Conservation (phyloP, 2,888 invertebrate genomes). For the Rotaria macrura region DNA sequence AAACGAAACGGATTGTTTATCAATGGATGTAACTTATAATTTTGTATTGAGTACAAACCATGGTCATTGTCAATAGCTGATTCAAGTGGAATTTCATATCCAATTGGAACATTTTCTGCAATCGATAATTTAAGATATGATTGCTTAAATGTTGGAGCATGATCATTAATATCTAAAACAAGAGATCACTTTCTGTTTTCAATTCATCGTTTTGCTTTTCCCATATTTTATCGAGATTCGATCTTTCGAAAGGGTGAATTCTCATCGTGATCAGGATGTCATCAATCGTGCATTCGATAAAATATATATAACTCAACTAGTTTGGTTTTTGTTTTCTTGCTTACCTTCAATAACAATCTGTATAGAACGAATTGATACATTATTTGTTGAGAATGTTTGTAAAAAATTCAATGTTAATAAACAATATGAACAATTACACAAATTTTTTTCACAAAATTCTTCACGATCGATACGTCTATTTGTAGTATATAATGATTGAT, state of each 20-base stretch:
- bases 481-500: neutral
- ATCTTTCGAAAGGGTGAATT: too few species aligned
- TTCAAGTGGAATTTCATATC: conserved; percentile 29
- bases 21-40: conserved; percentile 23
- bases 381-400: conserved; percentile 6
- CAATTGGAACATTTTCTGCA: conserved; percentile 29
- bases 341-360: conserved; percentile 14
- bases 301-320: too few species aligned
- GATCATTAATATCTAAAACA: conserved; percentile 30
- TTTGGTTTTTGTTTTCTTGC: too few species aligned
- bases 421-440: conserved; percentile 18
- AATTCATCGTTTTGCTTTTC: too few species aligned
- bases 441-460: conserved; percentile 16
- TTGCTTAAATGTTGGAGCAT: conserved; percentile 25
- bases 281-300: too few species aligned
- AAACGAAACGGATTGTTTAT: conserved; percentile 15
- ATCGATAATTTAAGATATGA: neutral
- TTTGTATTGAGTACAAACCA: conserved; percentile 20
- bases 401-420: conserved; percentile 13
- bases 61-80: conserved; percentile 27
- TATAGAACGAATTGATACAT: neutral
- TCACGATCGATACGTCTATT: neutral
- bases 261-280: too few species aligned
- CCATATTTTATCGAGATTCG: too few species aligned
- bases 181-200: too few species aligned